These are phyloP conservation scores for Ligdia adustata DNA, from an alignment of 2,888 invertebrate species.

Conservation along the genomic window DNA sequence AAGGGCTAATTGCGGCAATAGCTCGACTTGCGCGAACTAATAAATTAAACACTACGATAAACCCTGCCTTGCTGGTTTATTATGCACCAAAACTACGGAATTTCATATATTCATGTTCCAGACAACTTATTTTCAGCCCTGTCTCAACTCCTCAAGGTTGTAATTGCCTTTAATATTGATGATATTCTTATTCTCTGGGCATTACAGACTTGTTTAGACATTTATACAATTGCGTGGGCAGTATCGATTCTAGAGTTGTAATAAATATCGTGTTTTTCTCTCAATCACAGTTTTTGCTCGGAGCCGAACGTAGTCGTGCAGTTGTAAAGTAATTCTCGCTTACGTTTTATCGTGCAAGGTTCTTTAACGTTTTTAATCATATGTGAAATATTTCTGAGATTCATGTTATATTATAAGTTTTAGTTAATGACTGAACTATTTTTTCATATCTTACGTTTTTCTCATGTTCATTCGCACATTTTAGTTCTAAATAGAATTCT, in stretches of 20 bases:
- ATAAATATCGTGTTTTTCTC: slow-evolving; percentile 35
- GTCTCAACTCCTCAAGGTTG: slow-evolving; percentile 1
- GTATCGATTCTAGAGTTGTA: slow-evolving; percentile 33
- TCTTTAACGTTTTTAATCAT: slow-evolving; percentile 4
- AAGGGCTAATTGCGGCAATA: slow-evolving; percentile 44
- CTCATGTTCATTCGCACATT: no score
- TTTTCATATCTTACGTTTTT: no score
- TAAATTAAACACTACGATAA: slow-evolving; percentile 34
- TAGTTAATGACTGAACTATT: no score
- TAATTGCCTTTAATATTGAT: neutral
- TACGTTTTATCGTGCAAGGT: slow-evolving; percentile 20
- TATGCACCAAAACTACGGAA: slow-evolving; percentile 24
- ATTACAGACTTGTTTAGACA: slow-evolving; percentile 26
- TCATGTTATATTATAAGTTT: no score
- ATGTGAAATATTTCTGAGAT: neutral
- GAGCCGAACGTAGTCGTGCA: slow-evolving; percentile 25
- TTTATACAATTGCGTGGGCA: slow-evolving; percentile 34
- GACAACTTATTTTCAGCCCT: slow-evolving; percentile 9
- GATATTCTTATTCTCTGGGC: slow-evolving; percentile 13
- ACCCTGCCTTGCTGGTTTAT: slow-evolving; percentile 28
- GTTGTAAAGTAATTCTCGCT: slow-evolving; percentile 31
- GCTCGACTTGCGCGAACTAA: slow-evolving; percentile 30
- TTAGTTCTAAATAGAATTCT: no score
- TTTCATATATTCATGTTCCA: neutral
- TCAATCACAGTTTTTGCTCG: slow-evolving; percentile 30